Conservation (phyloP, 2,797 vertebrate genomes). For the Holocentrus rufus region DNA sequence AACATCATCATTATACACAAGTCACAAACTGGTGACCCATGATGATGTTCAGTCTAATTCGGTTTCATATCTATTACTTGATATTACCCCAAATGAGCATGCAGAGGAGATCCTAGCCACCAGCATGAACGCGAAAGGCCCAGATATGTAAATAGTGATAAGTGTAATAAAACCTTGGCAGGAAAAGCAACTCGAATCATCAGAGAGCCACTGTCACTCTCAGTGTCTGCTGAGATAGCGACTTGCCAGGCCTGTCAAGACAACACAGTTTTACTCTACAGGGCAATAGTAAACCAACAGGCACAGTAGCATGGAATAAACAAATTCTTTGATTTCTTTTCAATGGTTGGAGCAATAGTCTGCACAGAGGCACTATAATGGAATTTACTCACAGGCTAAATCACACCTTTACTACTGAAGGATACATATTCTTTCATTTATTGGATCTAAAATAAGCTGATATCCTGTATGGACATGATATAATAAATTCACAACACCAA, state of each 20-base stretch:
- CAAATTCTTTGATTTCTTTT: not conserved
- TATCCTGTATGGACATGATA: not conserved
- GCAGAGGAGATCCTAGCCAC: not conserved
- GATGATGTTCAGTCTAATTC: conserved; percentile 6
- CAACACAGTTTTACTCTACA: conserved; percentile 7
- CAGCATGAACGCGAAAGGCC: not conserved
- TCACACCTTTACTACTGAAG: not conserved
- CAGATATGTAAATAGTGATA: not conserved
- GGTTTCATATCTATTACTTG: not conserved
- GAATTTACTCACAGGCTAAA: conserved; percentile 1
- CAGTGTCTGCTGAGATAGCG: conserved; percentile 36
- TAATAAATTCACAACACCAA: no score
- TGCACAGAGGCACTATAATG: not conserved
- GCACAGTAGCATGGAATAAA: not conserved
- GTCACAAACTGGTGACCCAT: not conserved
- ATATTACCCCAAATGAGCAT: not conserved
- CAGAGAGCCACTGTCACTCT: not conserved
- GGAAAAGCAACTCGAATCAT: not conserved
- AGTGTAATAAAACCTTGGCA: not conserved
- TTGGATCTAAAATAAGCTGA: conserved; percentile 14
- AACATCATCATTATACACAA: not conserved
- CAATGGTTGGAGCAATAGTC: not conserved
- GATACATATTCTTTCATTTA: not conserved
- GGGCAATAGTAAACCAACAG: conserved; percentile 16
- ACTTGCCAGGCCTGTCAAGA: not conserved